A percentile compares a stretch with the other conserved stretches of the same genome.
Evolutionary conservation across 2,888 invertebrate genomes (phyloP).

Genomic region (Cybosia mesomella): DNA sequence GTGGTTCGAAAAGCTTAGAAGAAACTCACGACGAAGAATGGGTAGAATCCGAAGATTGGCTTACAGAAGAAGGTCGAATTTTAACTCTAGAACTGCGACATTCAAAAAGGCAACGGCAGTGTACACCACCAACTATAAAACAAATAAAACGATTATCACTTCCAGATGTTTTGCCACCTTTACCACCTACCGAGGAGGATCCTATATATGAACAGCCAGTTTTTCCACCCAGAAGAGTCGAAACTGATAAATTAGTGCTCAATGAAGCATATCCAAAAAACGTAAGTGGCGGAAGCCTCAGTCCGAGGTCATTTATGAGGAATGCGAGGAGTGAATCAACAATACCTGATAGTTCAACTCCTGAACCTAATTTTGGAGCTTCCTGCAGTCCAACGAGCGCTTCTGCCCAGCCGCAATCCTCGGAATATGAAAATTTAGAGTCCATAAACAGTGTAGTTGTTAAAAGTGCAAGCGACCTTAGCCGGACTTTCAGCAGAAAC

Average conservation of each 20-base stretch:
- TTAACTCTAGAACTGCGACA: slow-evolving; percentile 91
- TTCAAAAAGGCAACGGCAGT: slow-evolving; percentile 90
- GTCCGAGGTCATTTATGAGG: slow-evolving; percentile 73
- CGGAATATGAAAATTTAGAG: slow-evolving; percentile 81
- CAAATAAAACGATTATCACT: slow-evolving; percentile 83
- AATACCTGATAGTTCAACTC: slow-evolving; percentile 55
- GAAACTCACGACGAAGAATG: slow-evolving; percentile 66
- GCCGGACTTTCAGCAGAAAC: slow-evolving; percentile 64
- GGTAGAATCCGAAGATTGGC: slow-evolving; percentile 75
- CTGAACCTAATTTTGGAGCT: slow-evolving; percentile 67
- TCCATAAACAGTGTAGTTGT: slow-evolving; percentile 45
- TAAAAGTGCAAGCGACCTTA: slow-evolving; percentile 55
- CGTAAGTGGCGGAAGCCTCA: slow-evolving; percentile 89
- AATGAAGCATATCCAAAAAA: slow-evolving; percentile 88
- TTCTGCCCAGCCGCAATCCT: slow-evolving; percentile 83
- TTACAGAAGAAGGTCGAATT: slow-evolving; percentile 87
- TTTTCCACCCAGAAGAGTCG: slow-evolving; percentile 84
- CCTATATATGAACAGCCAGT: slow-evolving; percentile 88
- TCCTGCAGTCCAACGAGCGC: slow-evolving; percentile 79
- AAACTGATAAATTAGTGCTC: slow-evolving; percentile 62
- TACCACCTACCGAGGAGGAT: slow-evolving; percentile 84
- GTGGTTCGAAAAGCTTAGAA: slow-evolving; percentile 68
- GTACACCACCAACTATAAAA: slow-evolving; percentile 82
- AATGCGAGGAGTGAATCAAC: slow-evolving; percentile 62
- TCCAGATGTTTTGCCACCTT: slow-evolving; percentile 90